phyloP scores from a whole-genome alignment of 2,797 vertebrate species.

The Hirundo rustica region DNA sequence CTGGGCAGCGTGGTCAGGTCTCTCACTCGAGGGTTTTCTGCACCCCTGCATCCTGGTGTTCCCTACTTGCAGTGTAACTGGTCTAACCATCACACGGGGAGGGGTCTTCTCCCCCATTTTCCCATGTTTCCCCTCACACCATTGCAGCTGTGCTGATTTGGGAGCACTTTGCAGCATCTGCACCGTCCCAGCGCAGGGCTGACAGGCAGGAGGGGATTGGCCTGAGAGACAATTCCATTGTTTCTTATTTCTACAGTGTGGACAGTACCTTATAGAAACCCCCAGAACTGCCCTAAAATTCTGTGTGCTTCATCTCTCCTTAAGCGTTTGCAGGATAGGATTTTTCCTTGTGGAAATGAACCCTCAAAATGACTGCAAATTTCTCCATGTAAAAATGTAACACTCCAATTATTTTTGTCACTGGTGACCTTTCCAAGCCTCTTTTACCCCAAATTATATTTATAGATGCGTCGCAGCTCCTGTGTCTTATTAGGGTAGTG shows the following conservation, averaged over 20 bases:
- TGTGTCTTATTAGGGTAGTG: background rate
- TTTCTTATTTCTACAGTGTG: background rate
- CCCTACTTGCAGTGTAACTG: background rate
- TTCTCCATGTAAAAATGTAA: background rate
- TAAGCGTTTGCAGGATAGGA: background rate
- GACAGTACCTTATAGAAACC: background rate
- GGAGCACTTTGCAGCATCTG: background rate
- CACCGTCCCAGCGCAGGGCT: background rate
- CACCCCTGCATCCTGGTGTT: background rate
- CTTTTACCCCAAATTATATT: background rate
- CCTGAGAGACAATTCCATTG: background rate
- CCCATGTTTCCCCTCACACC: background rate
- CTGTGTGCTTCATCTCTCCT: background rate
- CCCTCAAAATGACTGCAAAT: background rate
- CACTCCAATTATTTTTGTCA: background rate
- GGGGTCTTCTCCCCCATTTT: background rate
- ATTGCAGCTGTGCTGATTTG: background rate
- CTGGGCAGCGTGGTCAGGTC: accelerated
- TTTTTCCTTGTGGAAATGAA: background rate
- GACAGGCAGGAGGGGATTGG: accelerated
- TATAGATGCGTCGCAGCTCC: background rate
- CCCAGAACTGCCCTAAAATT: background rate
- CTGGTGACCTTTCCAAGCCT: background rate
- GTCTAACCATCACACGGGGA: accelerated
- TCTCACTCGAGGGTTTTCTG: background rate